Evolutionary conservation across 1,140 invertebrate genomes (phyloP).

Genomic region (Argopecten irradians): DNA sequence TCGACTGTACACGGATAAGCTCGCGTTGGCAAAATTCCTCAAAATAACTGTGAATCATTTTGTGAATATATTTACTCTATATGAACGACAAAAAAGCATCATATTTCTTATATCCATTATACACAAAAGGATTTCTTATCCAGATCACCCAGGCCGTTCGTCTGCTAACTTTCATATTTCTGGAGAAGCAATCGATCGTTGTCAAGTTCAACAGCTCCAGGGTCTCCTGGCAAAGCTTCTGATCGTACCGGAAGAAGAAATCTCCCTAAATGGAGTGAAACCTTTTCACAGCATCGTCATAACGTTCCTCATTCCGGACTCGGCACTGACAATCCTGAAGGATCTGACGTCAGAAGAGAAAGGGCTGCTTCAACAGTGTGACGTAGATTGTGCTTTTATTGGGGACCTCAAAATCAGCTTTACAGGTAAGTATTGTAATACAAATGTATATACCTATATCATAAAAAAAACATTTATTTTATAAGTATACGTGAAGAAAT

Average conservation of each 20-base stretch:
- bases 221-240: not conserved
- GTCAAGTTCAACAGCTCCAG: not conserved
- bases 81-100: too few relatives aligned
- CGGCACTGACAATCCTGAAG: not conserved
- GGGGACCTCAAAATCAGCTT: not conserved
- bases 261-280: not conserved
- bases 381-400: not conserved
- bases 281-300: not conserved
- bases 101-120: too few relatives aligned
- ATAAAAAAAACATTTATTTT: too few relatives aligned
- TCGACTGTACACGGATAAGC: too few relatives aligned
- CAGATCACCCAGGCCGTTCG: not conserved
- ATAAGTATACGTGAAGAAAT: too few relatives aligned
- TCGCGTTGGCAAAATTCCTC: too few relatives aligned
- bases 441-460: too few relatives aligned
- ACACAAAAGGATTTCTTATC: too few relatives aligned
- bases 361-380: not conserved
- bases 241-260: not conserved
- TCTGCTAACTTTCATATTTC: not conserved
- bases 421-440: not conserved
- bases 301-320: not conserved
- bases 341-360: not conserved
- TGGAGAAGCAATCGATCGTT: not conserved
- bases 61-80: too few relatives aligned
- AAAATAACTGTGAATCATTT: too few relatives aligned